Conservation (phyloP, 64 coral and sea anemone species). For the Montipora foliosa region DNA sequence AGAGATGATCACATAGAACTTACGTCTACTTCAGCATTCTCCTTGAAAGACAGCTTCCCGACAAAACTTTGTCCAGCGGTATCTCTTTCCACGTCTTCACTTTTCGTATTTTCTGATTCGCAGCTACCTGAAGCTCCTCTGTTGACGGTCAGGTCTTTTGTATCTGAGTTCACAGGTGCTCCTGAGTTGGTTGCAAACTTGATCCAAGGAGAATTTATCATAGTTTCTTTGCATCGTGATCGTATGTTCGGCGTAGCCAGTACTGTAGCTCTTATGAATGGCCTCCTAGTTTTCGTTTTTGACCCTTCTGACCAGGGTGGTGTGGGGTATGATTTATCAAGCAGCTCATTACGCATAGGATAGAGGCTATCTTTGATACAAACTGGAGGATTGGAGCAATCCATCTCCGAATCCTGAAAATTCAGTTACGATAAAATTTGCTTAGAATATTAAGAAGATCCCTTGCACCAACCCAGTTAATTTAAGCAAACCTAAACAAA, state of each 20-base stretch:
- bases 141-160: too few species aligned
- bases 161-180: not conserved
- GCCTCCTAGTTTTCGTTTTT: not conserved
- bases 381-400: conserved; percentile 69
- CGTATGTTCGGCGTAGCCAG: not conserved
- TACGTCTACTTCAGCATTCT: conserved; percentile 12
- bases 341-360: conserved; percentile 82
- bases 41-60: conserved; percentile 32
- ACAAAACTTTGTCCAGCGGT: not conserved
- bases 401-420: conserved; percentile 52
- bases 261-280: not conserved
- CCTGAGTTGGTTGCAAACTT: not conserved
- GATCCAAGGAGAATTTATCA: conserved; percentile 44
- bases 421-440: not conserved
- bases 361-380: conserved; percentile 88
- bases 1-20: not conserved
- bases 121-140: not conserved
- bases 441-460: too few species aligned
- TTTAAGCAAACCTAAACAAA: too few species aligned
- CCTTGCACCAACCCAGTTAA: too few species aligned
- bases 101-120: not conserved
- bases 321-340: not conserved
- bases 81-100: not conserved
- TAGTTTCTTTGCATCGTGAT: conserved; percentile 8
- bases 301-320: not conserved